phyloP scores from a whole-genome alignment of 1,140 invertebrate species.

The Monomorium pharaonis region DNA sequence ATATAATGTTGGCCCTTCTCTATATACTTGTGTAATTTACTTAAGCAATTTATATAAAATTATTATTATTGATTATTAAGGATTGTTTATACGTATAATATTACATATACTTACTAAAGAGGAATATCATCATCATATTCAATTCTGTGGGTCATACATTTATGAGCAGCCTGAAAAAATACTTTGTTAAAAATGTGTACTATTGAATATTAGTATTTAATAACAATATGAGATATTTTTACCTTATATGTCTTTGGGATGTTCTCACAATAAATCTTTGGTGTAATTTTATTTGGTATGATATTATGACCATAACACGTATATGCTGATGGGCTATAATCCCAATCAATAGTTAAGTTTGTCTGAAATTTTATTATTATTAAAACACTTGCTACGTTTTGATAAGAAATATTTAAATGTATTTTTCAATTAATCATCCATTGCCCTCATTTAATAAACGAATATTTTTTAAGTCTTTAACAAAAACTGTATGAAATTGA shows the following conservation, averaged over 20 bases:
- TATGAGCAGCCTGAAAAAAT: constrained; percentile 86
- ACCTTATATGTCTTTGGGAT: constrained; percentile 88
- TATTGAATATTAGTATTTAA: background rate
- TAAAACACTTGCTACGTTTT: background rate
- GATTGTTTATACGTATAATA: background rate
- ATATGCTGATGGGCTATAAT: constrained; percentile 87
- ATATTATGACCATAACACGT: constrained; percentile 87
- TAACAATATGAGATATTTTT: constrained; percentile 56
- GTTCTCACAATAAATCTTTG: constrained; percentile 86
- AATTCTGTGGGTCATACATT: constrained; percentile 90
- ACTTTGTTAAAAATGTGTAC: background rate
- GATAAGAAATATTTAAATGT: background rate
- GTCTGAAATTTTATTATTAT: constrained; percentile 84
- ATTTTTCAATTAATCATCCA: background rate
- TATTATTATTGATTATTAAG: background rate
- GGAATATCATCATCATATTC: constrained; percentile 88
- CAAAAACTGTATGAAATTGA: too few relatives aligned
- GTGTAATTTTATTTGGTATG: constrained; percentile 83
- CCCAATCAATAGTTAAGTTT: constrained; percentile 90
- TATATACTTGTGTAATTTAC: too few relatives aligned
- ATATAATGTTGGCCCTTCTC: too few relatives aligned
- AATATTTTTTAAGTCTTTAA: too few relatives aligned
- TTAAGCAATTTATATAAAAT: background rate
- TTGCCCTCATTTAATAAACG: too few relatives aligned
- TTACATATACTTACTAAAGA: constrained; percentile 78